phyloP scores from a whole-genome alignment of 2,113 vertebrate genomes.

The Podarcis raffonei region DNA sequence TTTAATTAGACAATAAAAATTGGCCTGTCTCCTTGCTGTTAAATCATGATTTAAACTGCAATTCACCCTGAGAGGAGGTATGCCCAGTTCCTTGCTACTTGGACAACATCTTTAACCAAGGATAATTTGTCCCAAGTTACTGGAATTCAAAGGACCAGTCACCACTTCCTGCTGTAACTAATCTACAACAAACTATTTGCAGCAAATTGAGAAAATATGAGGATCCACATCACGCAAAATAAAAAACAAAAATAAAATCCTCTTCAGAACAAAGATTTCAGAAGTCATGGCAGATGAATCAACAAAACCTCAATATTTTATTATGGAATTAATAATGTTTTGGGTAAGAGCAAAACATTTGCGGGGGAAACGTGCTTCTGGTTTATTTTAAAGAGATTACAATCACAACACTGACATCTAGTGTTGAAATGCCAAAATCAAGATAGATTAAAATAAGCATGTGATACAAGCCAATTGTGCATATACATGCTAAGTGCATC shows the following conservation, averaged over 20 bases:
- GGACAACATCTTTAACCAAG: not conserved
- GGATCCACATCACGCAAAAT: conserved; percentile 2
- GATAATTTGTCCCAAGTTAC: not conserved
- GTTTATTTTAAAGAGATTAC: not conserved
- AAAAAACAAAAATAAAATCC: not conserved
- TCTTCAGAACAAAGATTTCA: not conserved
- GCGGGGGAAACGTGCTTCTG: not conserved
- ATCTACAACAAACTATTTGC: not conserved
- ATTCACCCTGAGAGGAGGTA: not conserved
- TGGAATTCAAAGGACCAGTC: rapidly evolving
- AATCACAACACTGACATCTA: conserved; percentile 75
- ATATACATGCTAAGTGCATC: not conserved
- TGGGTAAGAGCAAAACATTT: not conserved
- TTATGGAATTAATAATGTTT: not conserved
- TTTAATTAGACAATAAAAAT: not conserved
- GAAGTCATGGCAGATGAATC: not conserved
- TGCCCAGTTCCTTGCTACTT: not conserved
- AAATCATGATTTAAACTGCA: too few relatives aligned
- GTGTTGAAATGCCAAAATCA: conserved; percentile 47
- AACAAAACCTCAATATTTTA: not conserved
- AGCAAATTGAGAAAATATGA: conserved; percentile 17
- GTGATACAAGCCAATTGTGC: rapidly evolving
- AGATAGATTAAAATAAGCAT: not conserved
- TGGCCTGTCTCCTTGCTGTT: not conserved
- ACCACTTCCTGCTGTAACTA: conserved; percentile 15